These are phyloP conservation scores for Rhinoraja longicauda DNA, from an alignment of 2,797 vertebrate species.

Conservation along the genomic window DNA sequence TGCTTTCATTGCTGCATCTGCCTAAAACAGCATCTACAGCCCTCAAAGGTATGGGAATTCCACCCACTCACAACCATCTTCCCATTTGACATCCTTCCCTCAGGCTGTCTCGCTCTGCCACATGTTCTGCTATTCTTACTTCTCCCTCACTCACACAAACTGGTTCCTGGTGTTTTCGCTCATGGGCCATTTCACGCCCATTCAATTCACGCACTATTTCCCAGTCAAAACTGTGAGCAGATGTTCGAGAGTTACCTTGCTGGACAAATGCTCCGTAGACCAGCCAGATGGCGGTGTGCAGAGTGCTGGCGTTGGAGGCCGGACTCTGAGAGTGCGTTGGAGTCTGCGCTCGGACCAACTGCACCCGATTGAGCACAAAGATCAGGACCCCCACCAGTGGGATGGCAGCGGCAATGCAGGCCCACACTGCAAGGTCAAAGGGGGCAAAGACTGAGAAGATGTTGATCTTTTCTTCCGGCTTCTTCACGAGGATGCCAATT, in stretches of 20 bases:
- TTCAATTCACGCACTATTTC: neutral
- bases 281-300: conserved; percentile 95
- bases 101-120: too few relatives aligned
- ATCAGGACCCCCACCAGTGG: conserved; percentile 92
- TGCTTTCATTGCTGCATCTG: neutral
- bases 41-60: neutral
- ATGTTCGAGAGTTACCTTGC: conserved; percentile 71
- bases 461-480: conserved; percentile 90
- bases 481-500: conserved; percentile 90
- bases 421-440: conserved; percentile 94
- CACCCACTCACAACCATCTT: neutral
- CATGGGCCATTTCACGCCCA: neutral
- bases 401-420: conserved; percentile 89
- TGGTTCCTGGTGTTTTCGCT: neutral
- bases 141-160: neutral
- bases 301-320: conserved; percentile 70
- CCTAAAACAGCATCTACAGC: neutral
- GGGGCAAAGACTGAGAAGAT: conserved; percentile 95
- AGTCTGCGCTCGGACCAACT: conserved; percentile 72
- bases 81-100: neutral
- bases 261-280: conserved; percentile 95
- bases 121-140: neutral
- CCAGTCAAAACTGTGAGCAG: neutral
- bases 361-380: conserved; percentile 87
- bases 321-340: conserved; percentile 53